Evolutionary conservation across 2,888 invertebrate species (phyloP), one percentile per base, ranked within the genome.

Genomic region (Tachystola acroxantha): DNA sequence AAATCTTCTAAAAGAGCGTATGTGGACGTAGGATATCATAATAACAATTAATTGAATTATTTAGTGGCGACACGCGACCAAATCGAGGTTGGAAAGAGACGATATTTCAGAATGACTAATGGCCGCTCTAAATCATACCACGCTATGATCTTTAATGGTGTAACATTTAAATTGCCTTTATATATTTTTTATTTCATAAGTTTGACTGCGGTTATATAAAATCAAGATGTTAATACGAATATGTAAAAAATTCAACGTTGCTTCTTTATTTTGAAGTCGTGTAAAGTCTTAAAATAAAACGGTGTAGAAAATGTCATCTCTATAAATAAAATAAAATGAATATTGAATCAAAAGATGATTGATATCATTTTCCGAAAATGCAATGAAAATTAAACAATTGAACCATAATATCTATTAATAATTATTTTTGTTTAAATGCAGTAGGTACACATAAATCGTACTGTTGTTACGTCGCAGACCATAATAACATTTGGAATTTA

Each of bases 31-130:
- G 55, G 60, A 71, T 73, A 70, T 65, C 59, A 60, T 73, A 64
- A 72, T 69, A 66, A 68, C 60, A 66, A 70, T 32, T 74, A 71
- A 77, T 77, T 77, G 75, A 73, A 65, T 73, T 76, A 74, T 77
- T 75, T 68, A 69, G 65, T 64, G 66, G 64, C 50, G 72, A 67
- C 74, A 74, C 69, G 71, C 72, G 70, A 53, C 53, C 45, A 46
- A 45, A 45, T 45, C 46, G 36, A 44, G 40, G 42, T 47, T 41
- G 41, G 36, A 42, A 42, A 43, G 47, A 37, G 38, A 42, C 35
- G 54, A 51, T 50, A 54, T 51, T 47, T 45, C 46, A 48, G 34
- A 45, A 60, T 39, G 35, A 35, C 9, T 35, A 11, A 35, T 32
- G 22, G 10, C 10, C 20, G 10, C 16, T 34, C 19, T 39, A 35